These are phyloP conservation scores for Lethocerus indicus DNA, from an alignment of 1,140 invertebrate species.

Conservation along the genomic window DNA sequence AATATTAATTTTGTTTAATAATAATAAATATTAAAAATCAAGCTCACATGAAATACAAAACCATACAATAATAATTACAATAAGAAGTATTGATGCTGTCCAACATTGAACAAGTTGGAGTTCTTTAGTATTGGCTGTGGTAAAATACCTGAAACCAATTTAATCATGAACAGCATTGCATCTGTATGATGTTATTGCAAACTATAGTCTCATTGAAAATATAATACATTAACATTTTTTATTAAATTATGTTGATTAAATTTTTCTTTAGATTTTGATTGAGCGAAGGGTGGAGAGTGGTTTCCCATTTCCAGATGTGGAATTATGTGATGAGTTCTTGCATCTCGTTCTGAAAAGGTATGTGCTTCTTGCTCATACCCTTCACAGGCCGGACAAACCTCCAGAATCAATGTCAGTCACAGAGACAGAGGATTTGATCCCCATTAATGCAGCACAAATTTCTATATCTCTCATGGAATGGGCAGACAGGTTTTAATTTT, in stretches of 20 bases:
- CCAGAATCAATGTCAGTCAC: no score
- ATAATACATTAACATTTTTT: neutral
- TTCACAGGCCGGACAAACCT: conserved; percentile 4
- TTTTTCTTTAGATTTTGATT: neutral
- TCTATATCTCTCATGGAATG: neutral
- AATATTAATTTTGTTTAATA: neutral
- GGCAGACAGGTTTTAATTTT: conserved; percentile 1
- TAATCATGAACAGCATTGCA: neutral
- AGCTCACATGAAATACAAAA: neutral
- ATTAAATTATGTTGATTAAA: neutral
- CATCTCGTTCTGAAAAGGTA: neutral
- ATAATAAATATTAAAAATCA: neutral
- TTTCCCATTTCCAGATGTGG: neutral
- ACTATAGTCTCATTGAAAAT: neutral
- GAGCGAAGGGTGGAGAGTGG: neutral
- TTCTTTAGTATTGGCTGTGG: neutral
- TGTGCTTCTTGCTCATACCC: neutral
- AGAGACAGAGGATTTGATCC: neutral
- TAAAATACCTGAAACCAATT: neutral
- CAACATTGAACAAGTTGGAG: neutral
- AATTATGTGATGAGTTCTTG: conserved; percentile 4
- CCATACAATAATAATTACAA: no score
- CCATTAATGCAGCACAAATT: neutral
- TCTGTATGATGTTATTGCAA: neutral
- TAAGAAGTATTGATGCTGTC: no score